Conservation (phyloP, 2,888 invertebrate species). For the Synergus laeviventris region DNA sequence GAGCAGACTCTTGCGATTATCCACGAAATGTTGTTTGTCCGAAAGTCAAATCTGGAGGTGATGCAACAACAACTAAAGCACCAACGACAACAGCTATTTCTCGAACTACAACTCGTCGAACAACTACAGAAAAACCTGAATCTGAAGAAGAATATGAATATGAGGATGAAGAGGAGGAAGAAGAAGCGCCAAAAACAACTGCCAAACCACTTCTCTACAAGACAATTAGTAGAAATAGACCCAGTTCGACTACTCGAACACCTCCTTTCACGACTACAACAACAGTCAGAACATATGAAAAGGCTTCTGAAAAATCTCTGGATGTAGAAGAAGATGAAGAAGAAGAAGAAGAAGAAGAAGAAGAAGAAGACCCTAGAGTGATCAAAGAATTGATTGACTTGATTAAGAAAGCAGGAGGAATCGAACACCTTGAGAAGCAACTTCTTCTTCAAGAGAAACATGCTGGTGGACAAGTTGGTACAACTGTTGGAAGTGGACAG, state of each 20-base stretch:
- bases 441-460: conserved; percentile 78
- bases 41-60: conserved; percentile 78
- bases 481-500: conserved; percentile 53
- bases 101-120: conserved; percentile 75
- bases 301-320: conserved; percentile 44
- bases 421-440: conserved; percentile 91
- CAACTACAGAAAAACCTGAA: conserved; percentile 75
- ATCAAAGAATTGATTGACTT: conserved; percentile 90
- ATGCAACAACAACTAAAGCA: conserved; percentile 76
- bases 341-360: conserved; percentile 81
- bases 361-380: conserved; percentile 85
- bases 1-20: conserved; percentile 94
- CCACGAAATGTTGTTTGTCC: conserved; percentile 91
- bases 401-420: conserved; percentile 90
- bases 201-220: conserved; percentile 69
- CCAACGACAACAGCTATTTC: conserved; percentile 75
- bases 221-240: conserved; percentile 68
- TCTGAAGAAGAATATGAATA: conserved; percentile 76
- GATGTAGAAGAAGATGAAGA: conserved; percentile 60
- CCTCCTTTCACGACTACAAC: conserved; percentile 45
- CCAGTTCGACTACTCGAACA: conserved; percentile 63
- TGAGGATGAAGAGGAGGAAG: conserved; percentile 76
- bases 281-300: conserved; percentile 53
- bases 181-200: conserved; percentile 74
- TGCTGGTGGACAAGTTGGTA: conserved; percentile 66